These are phyloP conservation scores for Pogonophryne albipinna DNA, from an alignment of 2,797 vertebrate species.

Conservation along the genomic window DNA sequence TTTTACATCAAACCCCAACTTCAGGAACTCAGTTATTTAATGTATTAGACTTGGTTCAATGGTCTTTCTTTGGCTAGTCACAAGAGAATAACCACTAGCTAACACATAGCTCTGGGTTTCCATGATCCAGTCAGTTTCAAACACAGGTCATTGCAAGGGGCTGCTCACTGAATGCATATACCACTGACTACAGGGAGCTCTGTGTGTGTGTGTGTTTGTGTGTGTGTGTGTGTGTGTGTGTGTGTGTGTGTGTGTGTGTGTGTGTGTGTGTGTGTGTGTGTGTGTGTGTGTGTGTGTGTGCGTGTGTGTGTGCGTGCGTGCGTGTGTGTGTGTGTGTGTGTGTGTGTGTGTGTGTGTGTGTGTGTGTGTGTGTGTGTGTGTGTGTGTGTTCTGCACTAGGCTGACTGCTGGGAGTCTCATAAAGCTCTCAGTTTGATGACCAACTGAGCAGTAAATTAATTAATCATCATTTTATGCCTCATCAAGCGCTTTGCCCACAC, in stretches of 20 bases:
- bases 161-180: slow-evolving; percentile 40
- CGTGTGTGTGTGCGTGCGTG: too few species aligned
- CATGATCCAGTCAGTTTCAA: slow-evolving; percentile 53
- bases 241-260: slow-evolving; percentile 21
- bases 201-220: neutral
- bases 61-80: slow-evolving; percentile 5
- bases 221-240: slow-evolving; percentile 10
- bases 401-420: slow-evolving; percentile 97
- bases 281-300: slow-evolving; percentile 23
- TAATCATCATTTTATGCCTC: slow-evolving; percentile 99
- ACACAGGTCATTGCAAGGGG: slow-evolving; percentile 72
- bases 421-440: slow-evolving; percentile 97
- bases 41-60: neutral
- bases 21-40: neutral
- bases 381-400: slow-evolving; percentile 26
- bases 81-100: slow-evolving; percentile 1
- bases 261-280: slow-evolving; percentile 12
- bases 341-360: slow-evolving; percentile 8
- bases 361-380: slow-evolving; percentile 18
- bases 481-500: slow-evolving; percentile 95
- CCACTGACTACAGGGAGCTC: slow-evolving; percentile 56
- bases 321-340: slow-evolving; percentile 18
- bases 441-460: slow-evolving; percentile 99
- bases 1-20: neutral
- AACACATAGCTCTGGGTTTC: slow-evolving; percentile 9